Conservation (phyloP, 2,113 vertebrate species). For the Cyprinodon variegatus region DNA sequence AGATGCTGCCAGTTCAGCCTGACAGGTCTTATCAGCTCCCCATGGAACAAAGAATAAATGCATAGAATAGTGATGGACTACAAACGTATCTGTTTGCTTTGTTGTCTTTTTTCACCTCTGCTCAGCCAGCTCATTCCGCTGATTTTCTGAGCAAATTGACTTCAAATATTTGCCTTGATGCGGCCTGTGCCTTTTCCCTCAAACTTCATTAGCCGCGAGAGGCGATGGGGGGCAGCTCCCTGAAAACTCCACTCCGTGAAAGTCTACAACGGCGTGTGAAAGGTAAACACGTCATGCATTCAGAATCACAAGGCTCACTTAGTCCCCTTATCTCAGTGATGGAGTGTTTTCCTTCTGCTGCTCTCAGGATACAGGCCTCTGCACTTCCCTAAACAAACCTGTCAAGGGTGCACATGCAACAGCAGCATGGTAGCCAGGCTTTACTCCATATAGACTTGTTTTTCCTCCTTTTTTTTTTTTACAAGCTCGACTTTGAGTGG, state of each 20-base stretch:
- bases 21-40: slow-evolving; percentile 51
- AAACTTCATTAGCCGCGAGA: slow-evolving; percentile 62
- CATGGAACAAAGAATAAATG: slow-evolving; percentile 10
- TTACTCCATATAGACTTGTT: slow-evolving; percentile 19
- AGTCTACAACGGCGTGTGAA: slow-evolving; percentile 70
- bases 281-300: slow-evolving; percentile 76
- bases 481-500: slow-evolving; percentile 64
- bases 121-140: slow-evolving; percentile 47
- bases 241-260: slow-evolving; percentile 55
- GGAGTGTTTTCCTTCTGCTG: slow-evolving; percentile 65
- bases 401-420: slow-evolving; percentile 59
- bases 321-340: slow-evolving; percentile 77
- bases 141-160: slow-evolving; percentile 53
- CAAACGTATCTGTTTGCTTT: slow-evolving; percentile 46
- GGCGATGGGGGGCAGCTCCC: slow-evolving; percentile 18
- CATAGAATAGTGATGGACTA: not conserved
- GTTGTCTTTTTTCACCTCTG: slow-evolving; percentile 49
- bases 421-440: slow-evolving; percentile 30
- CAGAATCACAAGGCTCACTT: slow-evolving; percentile 72
- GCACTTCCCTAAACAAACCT: slow-evolving; percentile 74
- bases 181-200: slow-evolving; percentile 50
- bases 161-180: slow-evolving; percentile 73
- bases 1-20: slow-evolving; percentile 26
- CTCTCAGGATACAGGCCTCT: slow-evolving; percentile 71
- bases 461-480: slow-evolving; percentile 49